These are phyloP conservation scores for Lydus trimaculatus DNA, from an alignment of 2,888 invertebrate species.

Conservation along the genomic window DNA sequence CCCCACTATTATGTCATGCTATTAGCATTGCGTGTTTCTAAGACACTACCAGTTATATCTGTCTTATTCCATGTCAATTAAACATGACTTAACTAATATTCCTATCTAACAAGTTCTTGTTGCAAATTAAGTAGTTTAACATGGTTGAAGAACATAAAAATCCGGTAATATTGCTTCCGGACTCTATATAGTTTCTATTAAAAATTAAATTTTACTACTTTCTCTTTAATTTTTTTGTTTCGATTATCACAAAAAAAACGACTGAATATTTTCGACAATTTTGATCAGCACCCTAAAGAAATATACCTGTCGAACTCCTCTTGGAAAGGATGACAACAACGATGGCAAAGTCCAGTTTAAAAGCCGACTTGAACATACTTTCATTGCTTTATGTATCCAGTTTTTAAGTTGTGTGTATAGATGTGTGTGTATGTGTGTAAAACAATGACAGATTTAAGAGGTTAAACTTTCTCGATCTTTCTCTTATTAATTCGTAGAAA, in stretches of 20 bases:
- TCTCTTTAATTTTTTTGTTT: not conserved
- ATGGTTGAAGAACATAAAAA: not conserved
- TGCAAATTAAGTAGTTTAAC: constrained; percentile 21
- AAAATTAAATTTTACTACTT: not conserved
- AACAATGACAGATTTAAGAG: constrained; percentile 49
- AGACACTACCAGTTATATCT: constrained; percentile 35
- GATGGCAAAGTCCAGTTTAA: constrained; percentile 41
- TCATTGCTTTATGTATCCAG: constrained; percentile 51
- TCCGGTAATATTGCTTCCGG: not conserved
- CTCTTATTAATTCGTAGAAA: not conserved
- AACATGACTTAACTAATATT: constrained; percentile 23
- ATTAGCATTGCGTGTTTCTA: constrained; percentile 36
- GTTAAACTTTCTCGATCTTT: constrained; percentile 48
- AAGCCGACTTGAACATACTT: constrained; percentile 47
- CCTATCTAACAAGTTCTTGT: not conserved
- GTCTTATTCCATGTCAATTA: constrained; percentile 41
- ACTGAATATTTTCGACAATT: not conserved
- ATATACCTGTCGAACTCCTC: not conserved
- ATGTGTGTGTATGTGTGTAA: constrained; percentile 25
- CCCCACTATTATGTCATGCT: constrained; percentile 39
- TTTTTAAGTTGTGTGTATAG: constrained; percentile 40
- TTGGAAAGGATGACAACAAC: not conserved
- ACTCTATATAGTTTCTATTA: not conserved
- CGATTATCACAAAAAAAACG: not conserved
- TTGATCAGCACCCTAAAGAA: not conserved